phyloP scores from a whole-genome alignment of 2,888 invertebrate species.

The Elmis aenea region DNA sequence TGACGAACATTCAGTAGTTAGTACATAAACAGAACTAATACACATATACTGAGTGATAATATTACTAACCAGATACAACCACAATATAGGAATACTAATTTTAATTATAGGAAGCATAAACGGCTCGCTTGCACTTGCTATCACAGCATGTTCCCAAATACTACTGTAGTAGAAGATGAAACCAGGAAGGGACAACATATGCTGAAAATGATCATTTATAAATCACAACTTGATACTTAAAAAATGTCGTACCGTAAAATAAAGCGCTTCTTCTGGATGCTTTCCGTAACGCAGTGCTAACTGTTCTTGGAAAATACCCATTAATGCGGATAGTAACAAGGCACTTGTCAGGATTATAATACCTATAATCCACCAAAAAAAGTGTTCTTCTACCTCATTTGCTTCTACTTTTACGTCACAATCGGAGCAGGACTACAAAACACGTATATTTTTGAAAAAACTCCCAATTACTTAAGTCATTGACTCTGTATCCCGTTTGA shows the following conservation, averaged over 20 bases:
- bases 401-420: constrained; percentile 42
- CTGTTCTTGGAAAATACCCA: constrained; percentile 90
- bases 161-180: constrained; percentile 77
- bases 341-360: constrained; percentile 81
- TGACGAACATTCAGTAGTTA: constrained; percentile 92
- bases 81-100: constrained; percentile 64
- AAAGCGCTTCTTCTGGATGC: constrained; percentile 83
- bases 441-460: constrained; percentile 3
- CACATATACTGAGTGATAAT: constrained; percentile 88
- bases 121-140: constrained; percentile 64
- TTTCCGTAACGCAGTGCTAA: constrained; percentile 82
- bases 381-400: constrained; percentile 50
- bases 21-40: constrained; percentile 88
- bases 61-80: constrained; percentile 75
- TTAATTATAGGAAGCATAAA: constrained; percentile 56
- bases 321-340: constrained; percentile 85
- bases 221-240: constrained; percentile 6
- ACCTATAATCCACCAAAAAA: constrained; percentile 64
- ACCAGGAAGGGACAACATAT: constrained; percentile 83
- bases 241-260: constrained; percentile 62
- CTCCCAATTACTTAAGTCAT: too few relatives aligned
- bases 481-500: too few relatives aligned
- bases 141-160: constrained; percentile 68
- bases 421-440: constrained; percentile 14
- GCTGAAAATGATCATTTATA: constrained; percentile 53